Evolutionary conservation across 1,140 invertebrate genomes (phyloP).

Genomic region (Lepidurus apus): DNA sequence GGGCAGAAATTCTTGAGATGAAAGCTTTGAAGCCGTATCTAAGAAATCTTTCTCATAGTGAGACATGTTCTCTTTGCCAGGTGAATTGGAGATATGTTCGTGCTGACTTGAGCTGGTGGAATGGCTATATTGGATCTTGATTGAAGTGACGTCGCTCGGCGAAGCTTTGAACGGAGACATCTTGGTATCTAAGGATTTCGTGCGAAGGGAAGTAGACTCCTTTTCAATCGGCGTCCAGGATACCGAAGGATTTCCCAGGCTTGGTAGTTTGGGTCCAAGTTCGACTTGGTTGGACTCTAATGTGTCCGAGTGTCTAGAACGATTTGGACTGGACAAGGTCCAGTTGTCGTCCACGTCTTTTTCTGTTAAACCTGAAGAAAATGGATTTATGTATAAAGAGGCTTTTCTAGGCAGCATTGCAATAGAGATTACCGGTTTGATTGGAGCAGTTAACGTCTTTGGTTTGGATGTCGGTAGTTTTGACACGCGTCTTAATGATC

Average conservation of each 20-base stretch:
- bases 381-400: neutral
- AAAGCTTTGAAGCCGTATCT: neutral
- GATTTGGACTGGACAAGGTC: neutral
- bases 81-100: neutral
- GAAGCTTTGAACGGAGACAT: neutral
- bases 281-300: neutral
- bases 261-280: constrained; percentile 8
- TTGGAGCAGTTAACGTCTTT: neutral
- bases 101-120: neutral
- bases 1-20: neutral
- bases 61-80: neutral
- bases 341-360: neutral
- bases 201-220: neutral
- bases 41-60: neutral
- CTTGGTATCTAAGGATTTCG: neutral
- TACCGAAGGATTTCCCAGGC: constrained; percentile 9
- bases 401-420: neutral
- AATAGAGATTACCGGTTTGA: neutral
- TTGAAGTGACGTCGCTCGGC: neutral
- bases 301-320: neutral
- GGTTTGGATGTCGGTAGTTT: neutral
- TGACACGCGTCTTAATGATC: neutral
- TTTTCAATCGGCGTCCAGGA: constrained; percentile 25
- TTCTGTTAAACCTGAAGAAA: neutral
- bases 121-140: neutral